phyloP scores from a whole-genome alignment of 2,113 vertebrate genomes.

The Colossoma macropomum region DNA sequence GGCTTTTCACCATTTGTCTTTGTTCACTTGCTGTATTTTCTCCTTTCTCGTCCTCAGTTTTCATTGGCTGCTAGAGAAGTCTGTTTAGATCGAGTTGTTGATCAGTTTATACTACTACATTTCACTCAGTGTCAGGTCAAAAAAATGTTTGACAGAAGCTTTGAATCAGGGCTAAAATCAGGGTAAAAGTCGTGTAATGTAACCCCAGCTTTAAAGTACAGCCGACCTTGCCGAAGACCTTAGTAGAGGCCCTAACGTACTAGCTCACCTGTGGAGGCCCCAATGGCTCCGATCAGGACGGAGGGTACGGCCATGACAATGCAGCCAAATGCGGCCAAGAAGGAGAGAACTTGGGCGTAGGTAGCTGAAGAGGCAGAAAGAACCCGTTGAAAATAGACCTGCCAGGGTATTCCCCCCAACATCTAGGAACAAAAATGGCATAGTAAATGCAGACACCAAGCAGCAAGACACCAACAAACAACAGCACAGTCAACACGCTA shows the following conservation, averaged over 20 bases:
- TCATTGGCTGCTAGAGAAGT: too few species aligned
- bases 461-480: slow-evolving; percentile 42
- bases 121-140: too few species aligned
- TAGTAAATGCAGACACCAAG: slow-evolving; percentile 26
- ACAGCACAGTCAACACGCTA: background rate
- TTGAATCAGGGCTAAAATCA: too few species aligned
- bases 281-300: slow-evolving; percentile 93
- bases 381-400: slow-evolving; percentile 97
- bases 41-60: too few species aligned
- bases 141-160: too few species aligned
- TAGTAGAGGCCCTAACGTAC: background rate
- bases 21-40: too few species aligned
- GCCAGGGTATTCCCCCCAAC: slow-evolving; percentile 97
- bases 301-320: slow-evolving; percentile 95
- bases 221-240: background rate
- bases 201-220: too few species aligned
- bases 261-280: slow-evolving; percentile 92
- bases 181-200: too few species aligned
- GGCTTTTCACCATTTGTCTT: too few species aligned
- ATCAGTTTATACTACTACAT: too few species aligned
- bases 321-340: slow-evolving; percentile 95
- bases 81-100: too few species aligned
- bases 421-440: slow-evolving; percentile 78
- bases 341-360: slow-evolving; percentile 95
- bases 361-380: slow-evolving; percentile 97